These are phyloP conservation scores for Paedocypris micromegethes DNA, from an alignment of 2,797 vertebrate species.

Conservation along the genomic window DNA sequence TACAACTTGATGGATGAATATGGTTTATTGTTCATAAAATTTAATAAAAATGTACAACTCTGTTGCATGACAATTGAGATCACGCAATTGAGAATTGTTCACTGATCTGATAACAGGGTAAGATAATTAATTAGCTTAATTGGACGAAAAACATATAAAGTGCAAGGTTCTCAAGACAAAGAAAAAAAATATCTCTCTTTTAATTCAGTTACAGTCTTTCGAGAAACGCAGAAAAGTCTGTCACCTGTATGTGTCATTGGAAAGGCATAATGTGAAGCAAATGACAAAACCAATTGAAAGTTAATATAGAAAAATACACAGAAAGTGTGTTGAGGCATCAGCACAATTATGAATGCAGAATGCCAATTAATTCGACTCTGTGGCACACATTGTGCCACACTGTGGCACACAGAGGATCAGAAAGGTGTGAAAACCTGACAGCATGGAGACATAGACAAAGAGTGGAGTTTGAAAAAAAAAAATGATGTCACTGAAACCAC, in stretches of 20 bases:
- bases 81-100: too few relatives aligned
- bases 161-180: too few relatives aligned
- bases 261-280: conserved; percentile 42
- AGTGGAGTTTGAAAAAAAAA: conserved; percentile 56
- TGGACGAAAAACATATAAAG: too few relatives aligned
- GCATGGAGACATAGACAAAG: conserved; percentile 53
- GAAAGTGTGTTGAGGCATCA: conserved; percentile 48
- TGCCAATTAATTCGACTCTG: conserved; percentile 67
- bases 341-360: conserved; percentile 67
- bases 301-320: conserved; percentile 53
- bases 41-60: conserved; percentile 35
- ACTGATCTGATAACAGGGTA: too few relatives aligned
- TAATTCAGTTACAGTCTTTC: too few relatives aligned
- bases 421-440: conserved; percentile 43
- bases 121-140: too few relatives aligned
- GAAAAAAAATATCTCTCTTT: too few relatives aligned
- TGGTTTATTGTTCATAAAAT: conserved; percentile 64
- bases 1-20: conserved; percentile 56
- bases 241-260: conserved; percentile 48
- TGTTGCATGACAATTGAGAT: too few relatives aligned
- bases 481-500: conserved; percentile 58
- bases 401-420: conserved; percentile 59
- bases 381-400: conserved; percentile 58
- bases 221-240: conserved; percentile 33
- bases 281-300: conserved; percentile 52